These are phyloP conservation scores for Myotis vivesi DNA, from an alignment of 2,797 vertebrate species.

Conservation along the genomic window DNA sequence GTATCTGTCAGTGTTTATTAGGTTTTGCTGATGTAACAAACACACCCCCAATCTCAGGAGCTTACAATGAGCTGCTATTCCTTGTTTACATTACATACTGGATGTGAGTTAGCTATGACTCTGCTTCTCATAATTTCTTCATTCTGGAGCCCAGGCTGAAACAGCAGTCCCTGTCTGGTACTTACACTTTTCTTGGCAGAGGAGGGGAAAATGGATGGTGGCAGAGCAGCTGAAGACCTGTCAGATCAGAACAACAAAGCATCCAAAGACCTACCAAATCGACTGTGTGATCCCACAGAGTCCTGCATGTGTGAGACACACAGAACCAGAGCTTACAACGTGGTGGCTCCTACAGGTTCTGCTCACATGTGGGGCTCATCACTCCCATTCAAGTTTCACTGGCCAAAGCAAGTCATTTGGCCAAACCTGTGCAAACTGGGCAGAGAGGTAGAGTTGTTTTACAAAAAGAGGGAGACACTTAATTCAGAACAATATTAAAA, in stretches of 20 bases:
- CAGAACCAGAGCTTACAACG: neutral
- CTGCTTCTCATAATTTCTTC: neutral
- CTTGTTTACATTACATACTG: neutral
- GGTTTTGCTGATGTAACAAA: slow-evolving; percentile 3
- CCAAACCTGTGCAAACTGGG: neutral
- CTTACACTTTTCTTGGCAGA: neutral
- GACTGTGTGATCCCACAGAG: neutral
- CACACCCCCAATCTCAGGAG: neutral
- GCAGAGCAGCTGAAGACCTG: neutral
- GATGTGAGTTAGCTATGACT: neutral
- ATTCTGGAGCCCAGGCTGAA: neutral
- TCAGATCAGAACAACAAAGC: neutral
- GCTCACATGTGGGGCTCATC: neutral
- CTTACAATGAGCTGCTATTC: neutral
- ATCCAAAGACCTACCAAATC: neutral
- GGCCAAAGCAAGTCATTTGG: neutral
- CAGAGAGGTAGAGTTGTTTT: neutral
- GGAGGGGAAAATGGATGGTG: neutral
- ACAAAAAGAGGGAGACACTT: neutral
- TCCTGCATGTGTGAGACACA: neutral
- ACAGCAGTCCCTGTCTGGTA: neutral
- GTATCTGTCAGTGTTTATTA: neutral
- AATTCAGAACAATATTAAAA: neutral
- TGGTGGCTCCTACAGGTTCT: neutral
- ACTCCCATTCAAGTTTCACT: neutral